These are phyloP conservation scores for Notolabrus celidotus DNA, from an alignment of 2,797 vertebrate species.

Conservation along the genomic window DNA sequence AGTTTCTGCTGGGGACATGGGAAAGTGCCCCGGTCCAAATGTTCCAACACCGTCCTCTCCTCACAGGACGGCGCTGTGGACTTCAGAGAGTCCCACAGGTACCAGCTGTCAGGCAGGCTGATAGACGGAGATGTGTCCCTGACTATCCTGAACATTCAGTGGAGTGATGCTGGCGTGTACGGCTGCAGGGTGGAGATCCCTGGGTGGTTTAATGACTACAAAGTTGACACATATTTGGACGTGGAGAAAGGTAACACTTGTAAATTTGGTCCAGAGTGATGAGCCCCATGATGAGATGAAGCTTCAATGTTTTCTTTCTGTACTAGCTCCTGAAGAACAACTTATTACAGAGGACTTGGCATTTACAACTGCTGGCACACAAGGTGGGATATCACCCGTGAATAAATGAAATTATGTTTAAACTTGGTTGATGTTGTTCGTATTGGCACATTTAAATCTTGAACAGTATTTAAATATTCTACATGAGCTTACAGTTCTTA, in stretches of 20 bases:
- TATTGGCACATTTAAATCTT: not conserved
- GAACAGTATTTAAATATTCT: not conserved
- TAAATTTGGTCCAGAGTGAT: not conserved
- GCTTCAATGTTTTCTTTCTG: not conserved
- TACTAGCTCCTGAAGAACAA: conserved; percentile 32
- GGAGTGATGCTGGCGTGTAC: conserved; percentile 81
- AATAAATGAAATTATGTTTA: not conserved
- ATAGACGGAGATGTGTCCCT: conserved; percentile 78
- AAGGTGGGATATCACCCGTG: conserved; percentile 17
- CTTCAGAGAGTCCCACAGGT: conserved; percentile 58
- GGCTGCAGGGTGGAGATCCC: conserved; percentile 85
- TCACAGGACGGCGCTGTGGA: conserved; percentile 50
- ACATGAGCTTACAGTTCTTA: not conserved
- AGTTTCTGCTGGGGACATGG: conserved; percentile 86
- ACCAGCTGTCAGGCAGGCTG: conserved; percentile 73
- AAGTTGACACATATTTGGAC: conserved; percentile 55
- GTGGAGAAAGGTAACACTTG: conserved; percentile 67
- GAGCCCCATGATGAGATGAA: not conserved
- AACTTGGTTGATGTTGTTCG: not conserved
- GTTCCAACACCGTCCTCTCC: conserved; percentile 69
- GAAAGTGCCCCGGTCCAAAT: conserved; percentile 55
- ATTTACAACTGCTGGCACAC: not conserved
- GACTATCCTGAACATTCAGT: conserved; percentile 71
- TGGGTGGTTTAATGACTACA: conserved; percentile 81
- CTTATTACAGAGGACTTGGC: not conserved